Evolutionary conservation across 1,140 invertebrate genomes (phyloP).

Genomic region (Plectus sambesii): DNA sequence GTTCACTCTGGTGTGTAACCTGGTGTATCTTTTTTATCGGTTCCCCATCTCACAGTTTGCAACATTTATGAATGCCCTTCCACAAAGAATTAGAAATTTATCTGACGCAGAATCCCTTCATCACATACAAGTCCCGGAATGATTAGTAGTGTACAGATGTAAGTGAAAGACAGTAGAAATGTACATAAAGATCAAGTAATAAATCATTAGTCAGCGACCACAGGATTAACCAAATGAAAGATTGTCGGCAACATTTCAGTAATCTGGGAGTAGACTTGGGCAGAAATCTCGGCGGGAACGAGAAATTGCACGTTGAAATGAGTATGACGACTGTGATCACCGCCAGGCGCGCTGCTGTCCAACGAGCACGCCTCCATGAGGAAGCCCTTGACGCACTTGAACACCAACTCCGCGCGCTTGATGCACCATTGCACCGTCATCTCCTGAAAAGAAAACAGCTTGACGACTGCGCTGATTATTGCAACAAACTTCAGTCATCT

Average conservation of each 20-base stretch:
- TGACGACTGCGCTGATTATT: constrained; percentile 1
- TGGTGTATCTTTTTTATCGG: too few species aligned
- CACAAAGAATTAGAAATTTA: too few species aligned
- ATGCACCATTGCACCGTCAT: constrained; percentile 94
- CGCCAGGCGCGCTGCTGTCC: background rate
- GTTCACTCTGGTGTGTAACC: too few species aligned
- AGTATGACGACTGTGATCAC: too few species aligned
- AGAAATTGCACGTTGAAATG: constrained; percentile 36
- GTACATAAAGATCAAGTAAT: too few species aligned
- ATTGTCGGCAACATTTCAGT: constrained; percentile 27
- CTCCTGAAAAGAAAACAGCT: constrained; percentile 54
- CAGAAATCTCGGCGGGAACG: constrained; percentile 21
- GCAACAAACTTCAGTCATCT: constrained; percentile 64
- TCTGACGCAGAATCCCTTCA: too few species aligned
- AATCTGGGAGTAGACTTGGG: constrained; percentile 23
- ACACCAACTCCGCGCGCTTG: constrained; percentile 83
- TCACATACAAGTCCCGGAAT: too few species aligned
- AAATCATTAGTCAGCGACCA: too few species aligned
- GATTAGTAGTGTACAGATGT: too few species aligned
- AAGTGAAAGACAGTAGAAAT: too few species aligned
- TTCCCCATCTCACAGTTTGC: too few species aligned
- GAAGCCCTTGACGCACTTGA: constrained; percentile 97
- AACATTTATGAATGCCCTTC: too few species aligned
- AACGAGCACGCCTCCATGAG: constrained; percentile 67
- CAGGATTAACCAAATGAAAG: constrained; percentile 29